A percentile compares a stretch with the other conserved stretches of the same genome.
phyloP scores from a whole-genome alignment of 2,113 vertebrate genomes.

The Arvicanthis niloticus region DNA sequence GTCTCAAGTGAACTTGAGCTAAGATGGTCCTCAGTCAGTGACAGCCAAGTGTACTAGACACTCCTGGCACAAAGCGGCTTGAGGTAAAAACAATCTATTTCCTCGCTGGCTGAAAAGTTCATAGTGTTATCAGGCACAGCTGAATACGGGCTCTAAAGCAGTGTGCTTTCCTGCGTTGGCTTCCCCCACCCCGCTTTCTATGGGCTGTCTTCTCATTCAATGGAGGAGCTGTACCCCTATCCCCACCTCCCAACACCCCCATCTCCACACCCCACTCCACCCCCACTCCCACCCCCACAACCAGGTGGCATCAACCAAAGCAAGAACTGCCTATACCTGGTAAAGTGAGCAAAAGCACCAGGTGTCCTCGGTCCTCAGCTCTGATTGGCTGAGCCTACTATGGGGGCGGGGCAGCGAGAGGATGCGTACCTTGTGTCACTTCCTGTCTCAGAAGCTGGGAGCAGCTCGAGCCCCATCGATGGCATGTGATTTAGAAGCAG shows the following conservation, averaged over 20 bases:
- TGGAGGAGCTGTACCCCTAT: background rate
- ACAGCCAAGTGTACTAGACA: background rate
- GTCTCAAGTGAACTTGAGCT: background rate
- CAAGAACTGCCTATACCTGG: background rate
- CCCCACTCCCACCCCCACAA: background rate
- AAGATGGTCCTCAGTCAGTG: background rate
- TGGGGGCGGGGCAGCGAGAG: background rate
- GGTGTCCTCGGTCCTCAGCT: background rate
- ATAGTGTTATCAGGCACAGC: background rate
- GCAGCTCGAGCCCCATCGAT: background rate
- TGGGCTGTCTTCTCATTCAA: background rate
- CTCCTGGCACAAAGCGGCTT: background rate
- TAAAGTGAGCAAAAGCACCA: background rate
- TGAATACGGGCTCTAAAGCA: constrained; percentile 12
- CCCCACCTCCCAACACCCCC: no score
- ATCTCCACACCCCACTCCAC: background rate
- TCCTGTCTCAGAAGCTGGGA: background rate
- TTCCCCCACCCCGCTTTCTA: background rate
- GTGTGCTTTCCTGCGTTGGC: background rate
- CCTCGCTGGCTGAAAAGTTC: background rate
- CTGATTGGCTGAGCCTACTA: constrained; percentile 2
- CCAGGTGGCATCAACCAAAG: background rate
- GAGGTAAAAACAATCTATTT: background rate
- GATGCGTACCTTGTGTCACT: background rate
- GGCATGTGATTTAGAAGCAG: background rate